Evolutionary conservation across 1,140 invertebrate genomes (phyloP), one percentile per base, ranked within the genome.

Genomic region (Drosophila repletoides): DNA sequence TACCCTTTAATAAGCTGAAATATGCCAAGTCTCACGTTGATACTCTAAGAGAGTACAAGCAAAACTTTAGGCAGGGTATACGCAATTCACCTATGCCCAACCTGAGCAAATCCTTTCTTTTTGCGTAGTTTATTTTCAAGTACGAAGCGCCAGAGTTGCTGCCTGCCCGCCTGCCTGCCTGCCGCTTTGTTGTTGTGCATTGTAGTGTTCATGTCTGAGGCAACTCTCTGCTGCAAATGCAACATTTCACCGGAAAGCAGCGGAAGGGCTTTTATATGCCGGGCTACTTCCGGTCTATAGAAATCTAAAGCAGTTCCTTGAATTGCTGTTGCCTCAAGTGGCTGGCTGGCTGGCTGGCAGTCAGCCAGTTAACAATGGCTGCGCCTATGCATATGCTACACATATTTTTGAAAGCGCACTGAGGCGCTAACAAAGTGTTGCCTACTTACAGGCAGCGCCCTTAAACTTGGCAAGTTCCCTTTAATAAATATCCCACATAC

Each of bases 211-310:
- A 64, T 71, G 69, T 68, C 66, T 77, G 74, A 59, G 61, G 65
- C 60, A 76, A 51, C 64, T 52, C 56, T 17, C 17, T 56, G 49
- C 79, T 72, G 74, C 60, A 65, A 83, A 84, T 84, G 79, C 80
- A 86, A 86, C 79, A 86, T 84, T 84, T 79, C 43, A 60, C 80
- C 81, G 79, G 80, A 68, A 86, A 75, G 70, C 61, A 84, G 79
- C 79, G 79, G 74, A 86, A 86, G 76, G 53, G 52, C 75, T 75
- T 84, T 79, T 79, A 84, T 84, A 80, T 72, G 71, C 79, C 79
- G 45, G 73, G 69, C 49, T 72, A 72, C 75, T 86, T 84, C 79
- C 79, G 75, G 79, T 75, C 66, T 68, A 75, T 72, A 75, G 74
- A 66, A 79, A 77, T 71, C 74, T 67, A 53, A 66, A 70, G 70